Percentiles rank a stretch among this genome's conserved stretches.
Conservation (phyloP, 2,797 vertebrate species). For the Acestrorhynchus altus region DNA sequence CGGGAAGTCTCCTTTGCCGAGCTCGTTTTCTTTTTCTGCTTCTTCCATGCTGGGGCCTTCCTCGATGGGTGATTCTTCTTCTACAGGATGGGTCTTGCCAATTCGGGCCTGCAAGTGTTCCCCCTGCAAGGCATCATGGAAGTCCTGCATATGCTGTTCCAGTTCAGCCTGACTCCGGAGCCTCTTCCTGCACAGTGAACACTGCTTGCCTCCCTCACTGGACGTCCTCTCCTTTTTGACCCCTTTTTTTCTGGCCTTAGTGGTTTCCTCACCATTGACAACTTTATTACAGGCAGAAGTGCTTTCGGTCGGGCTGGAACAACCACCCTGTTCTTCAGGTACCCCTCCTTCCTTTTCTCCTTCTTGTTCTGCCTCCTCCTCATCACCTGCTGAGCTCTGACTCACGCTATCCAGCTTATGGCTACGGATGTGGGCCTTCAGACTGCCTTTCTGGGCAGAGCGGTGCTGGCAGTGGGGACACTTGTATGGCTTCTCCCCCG, state of each 20-base stretch:
- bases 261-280: slow-evolving; percentile 78
- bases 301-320: slow-evolving; percentile 81
- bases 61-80: slow-evolving; percentile 65
- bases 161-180: slow-evolving; percentile 78
- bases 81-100: slow-evolving; percentile 80
- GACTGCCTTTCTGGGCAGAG: slow-evolving; percentile 94
- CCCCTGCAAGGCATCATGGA: slow-evolving; percentile 79
- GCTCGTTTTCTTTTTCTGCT: slow-evolving; percentile 53
- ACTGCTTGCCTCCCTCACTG: slow-evolving; percentile 61
- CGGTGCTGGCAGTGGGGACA: slow-evolving; percentile 96
- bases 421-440: slow-evolving; percentile 95
- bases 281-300: slow-evolving; percentile 82
- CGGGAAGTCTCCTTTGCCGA: slow-evolving; percentile 79
- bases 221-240: slow-evolving; percentile 77
- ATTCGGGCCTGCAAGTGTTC: slow-evolving; percentile 81
- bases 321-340: slow-evolving; percentile 77
- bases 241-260: slow-evolving; percentile 85
- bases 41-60: slow-evolving; percentile 54
- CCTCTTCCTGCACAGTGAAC: slow-evolving; percentile 81
- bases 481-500: slow-evolving; percentile 95
- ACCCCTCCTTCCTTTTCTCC: slow-evolving; percentile 74
- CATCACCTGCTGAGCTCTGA: slow-evolving; percentile 80
- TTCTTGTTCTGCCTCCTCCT: slow-evolving; percentile 56
- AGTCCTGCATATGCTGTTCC: slow-evolving; percentile 78
- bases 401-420: slow-evolving; percentile 90